A percentile compares a stretch with the other conserved stretches of the same genome.
Conservation (phyloP, 2,888 invertebrate species). For the Orthosia gracilis region DNA sequence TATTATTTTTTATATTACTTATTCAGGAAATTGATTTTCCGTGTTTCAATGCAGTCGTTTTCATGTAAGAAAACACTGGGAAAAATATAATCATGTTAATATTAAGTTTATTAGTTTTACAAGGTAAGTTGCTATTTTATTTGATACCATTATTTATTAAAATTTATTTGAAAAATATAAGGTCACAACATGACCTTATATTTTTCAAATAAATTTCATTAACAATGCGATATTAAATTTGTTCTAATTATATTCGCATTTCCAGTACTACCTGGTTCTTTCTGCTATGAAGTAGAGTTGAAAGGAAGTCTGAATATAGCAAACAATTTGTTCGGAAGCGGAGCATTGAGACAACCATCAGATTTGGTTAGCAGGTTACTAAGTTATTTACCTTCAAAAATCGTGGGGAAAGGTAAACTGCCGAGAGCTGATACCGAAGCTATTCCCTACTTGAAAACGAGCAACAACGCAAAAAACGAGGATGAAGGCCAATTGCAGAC, state of each 20-base stretch:
- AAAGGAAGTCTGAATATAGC: conserved; percentile 48
- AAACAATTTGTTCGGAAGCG: conserved; percentile 24
- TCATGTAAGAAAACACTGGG: neutral
- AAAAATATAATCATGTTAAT: conserved; percentile 36
- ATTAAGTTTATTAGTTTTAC: conserved; percentile 29
- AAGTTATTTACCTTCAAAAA: neutral
- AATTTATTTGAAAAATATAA: conserved; percentile 7
- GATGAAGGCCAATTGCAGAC: too few relatives aligned
- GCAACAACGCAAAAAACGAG: neutral
- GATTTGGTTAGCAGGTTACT: neutral
- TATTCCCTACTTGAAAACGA: conserved; percentile 4
- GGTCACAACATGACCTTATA: too few relatives aligned
- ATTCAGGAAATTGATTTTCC: neutral
- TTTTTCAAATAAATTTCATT: too few relatives aligned
- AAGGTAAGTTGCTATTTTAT: conserved; percentile 34
- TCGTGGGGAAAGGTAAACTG: conserved; percentile 13
- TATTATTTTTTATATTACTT: conserved; percentile 5
- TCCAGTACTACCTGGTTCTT: conserved; percentile 43
- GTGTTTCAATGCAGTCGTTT: conserved; percentile 5
- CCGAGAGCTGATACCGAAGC: neutral
- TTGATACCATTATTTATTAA: neutral
- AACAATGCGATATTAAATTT: neutral
- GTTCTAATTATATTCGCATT: neutral
- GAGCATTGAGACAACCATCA: neutral
- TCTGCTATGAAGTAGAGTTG: conserved; percentile 49